A percentile compares a stretch with the other conserved stretches of the same genome.
phyloP scores from a whole-genome alignment of 2,113 vertebrate genomes.

The Seriola dumerili region DNA sequence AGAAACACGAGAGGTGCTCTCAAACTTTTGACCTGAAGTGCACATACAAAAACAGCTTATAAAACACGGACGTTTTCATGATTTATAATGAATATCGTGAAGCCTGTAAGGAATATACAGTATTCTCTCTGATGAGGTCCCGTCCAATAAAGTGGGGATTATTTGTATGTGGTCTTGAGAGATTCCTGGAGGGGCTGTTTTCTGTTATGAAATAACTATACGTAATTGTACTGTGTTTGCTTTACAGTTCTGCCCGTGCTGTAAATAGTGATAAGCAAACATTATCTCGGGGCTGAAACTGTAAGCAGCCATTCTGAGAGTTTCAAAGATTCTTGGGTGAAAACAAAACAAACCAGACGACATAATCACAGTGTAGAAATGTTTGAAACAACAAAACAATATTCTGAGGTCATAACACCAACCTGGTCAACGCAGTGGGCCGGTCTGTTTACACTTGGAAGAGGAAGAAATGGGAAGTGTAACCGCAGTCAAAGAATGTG shows the following conservation, averaged over 20 bases:
- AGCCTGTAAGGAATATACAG: no score
- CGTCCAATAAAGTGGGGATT: background rate
- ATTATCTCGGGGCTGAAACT: constrained; percentile 46
- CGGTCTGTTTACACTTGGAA: constrained; percentile 84
- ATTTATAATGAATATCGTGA: background rate
- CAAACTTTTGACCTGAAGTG: background rate
- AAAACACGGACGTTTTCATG: background rate
- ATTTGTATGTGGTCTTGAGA: background rate
- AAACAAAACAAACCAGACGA: constrained; percentile 56
- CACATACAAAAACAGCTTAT: background rate
- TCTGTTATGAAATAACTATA: constrained; percentile 8
- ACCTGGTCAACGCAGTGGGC: constrained; percentile 67
- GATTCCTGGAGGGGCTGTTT: background rate
- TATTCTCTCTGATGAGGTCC: background rate
- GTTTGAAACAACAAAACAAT: constrained; percentile 69
- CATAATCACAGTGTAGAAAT: constrained; percentile 65
- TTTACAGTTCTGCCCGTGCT: background rate
- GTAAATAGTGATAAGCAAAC: constrained; percentile 47
- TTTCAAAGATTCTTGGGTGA: constrained; percentile 30
- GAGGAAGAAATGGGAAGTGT: constrained; percentile 84
- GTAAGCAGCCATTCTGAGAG: constrained; percentile 45
- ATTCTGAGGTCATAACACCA: constrained; percentile 69
- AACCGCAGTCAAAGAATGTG: constrained; percentile 84
- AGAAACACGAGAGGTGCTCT: no score
- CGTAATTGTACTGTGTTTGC: background rate